Conservation (phyloP, 1,140 invertebrate genomes). For the Hycleus cichorii region DNA sequence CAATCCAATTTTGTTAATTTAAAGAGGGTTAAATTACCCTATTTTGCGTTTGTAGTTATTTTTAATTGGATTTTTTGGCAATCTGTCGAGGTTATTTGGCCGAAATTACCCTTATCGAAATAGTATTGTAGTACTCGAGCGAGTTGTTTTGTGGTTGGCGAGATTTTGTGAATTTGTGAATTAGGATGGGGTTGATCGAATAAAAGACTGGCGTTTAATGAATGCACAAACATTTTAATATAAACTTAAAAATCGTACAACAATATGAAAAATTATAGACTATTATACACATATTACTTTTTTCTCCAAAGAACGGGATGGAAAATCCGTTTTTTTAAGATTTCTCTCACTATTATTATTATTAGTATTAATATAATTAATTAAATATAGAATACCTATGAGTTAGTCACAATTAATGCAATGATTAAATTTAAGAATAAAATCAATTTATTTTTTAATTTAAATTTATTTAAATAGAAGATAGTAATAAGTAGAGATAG, state of each 20-base stretch:
- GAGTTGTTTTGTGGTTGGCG: too few relatives aligned
- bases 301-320: slow-evolving; percentile 46
- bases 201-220: slow-evolving; percentile 21
- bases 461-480: too few relatives aligned
- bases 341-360: slow-evolving; percentile 44
- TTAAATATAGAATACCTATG: slow-evolving; percentile 37
- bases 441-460: too few relatives aligned
- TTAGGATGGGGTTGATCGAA: background rate
- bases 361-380: slow-evolving; percentile 19
- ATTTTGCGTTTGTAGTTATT: too few relatives aligned
- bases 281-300: slow-evolving; percentile 55
- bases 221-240: slow-evolving; percentile 73
- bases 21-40: too few relatives aligned
- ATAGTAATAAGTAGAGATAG: too few relatives aligned
- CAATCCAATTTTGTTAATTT: too few relatives aligned
- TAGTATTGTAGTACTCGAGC: too few relatives aligned
- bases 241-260: slow-evolving; percentile 78
- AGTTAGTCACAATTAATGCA: slow-evolving; percentile 33
- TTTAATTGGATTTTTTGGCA: too few relatives aligned
- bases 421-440: slow-evolving; percentile 29
- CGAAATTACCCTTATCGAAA: too few relatives aligned
- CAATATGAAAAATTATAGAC: slow-evolving; percentile 71
- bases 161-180: too few relatives aligned
- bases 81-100: too few relatives aligned
- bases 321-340: slow-evolving; percentile 49